Base-by-base conservation (phyloP, 2,113 vertebrate species). In the Hippocampus barbouri region DNA sequence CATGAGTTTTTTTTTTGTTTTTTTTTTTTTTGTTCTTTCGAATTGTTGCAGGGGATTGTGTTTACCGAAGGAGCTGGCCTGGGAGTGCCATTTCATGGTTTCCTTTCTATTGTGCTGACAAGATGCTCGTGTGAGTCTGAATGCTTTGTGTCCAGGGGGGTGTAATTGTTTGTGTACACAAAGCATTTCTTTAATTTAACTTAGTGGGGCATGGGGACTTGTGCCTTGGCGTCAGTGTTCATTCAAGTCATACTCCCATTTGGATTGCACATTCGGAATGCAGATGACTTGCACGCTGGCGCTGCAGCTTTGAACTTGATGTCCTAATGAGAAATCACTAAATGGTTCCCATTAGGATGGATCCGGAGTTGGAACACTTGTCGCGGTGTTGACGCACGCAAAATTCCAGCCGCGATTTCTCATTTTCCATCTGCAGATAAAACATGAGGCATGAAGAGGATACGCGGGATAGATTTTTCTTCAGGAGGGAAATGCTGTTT, bases 111-210 rank as follows among this genome's bases (percentile, higher is more conserved):
- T 81, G 79, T 85, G 74, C 73, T 60, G 64, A 69, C 40, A 69
- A 72, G 75, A 73, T 69, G 65, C 25, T 54, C 66, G 64, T 34
- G 64, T 61, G 16, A 51, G 51, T 75, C 49, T 63, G 69, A 20
- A 12, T 66, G 41, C 30, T 68, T 40, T 51, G n/a, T 77, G 61
- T 25, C 6, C 27, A n/a, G n/a, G 60, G 34, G 57, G 25, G 14
- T 74, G 70, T 68, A 40, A 64, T 41, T 81, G 75, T 64, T 41
- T 59, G 72, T 54, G 16, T 57, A 51, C 62, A 79, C 57, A 84
- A 83, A 83, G 77, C 66, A 77, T 72, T 78, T 83, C 64, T 86
- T 82, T 83, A 85, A 91, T 87, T 89, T 83, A 79, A 76, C 83
- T 78, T 84, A 82, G 76, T 82, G 80, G 84, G 86, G 87, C 88